Evolutionary conservation across 2,888 invertebrate species (phyloP), one percentile per base, ranked within the genome.

Genomic region (Apeira syringaria): DNA sequence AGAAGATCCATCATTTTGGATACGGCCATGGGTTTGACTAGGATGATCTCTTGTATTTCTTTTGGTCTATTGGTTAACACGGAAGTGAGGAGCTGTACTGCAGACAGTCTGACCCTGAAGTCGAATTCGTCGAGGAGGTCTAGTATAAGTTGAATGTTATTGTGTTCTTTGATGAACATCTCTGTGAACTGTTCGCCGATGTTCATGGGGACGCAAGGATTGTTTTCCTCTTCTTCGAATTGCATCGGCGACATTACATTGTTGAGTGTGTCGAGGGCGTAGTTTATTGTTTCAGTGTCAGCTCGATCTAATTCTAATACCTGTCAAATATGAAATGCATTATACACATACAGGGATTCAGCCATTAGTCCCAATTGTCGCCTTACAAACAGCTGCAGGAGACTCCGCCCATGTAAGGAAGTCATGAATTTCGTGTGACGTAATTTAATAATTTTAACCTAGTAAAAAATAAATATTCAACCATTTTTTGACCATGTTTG

Each of bases 1-100:
- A 99, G 85, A 8, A 99, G 90, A 81, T 99, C 99, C 96, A 99
- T 99, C 64, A 99, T 91, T 85, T 97, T 98, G 0, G 99, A 98
- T 0, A 99, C 96, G 0, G 98, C 99, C 96, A 98, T 97, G n/a
- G 98, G 97, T 77, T 96, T 96, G 2, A 96, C 94, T 39, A 97
- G 85, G 34, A 97, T 93, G 8, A 96, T 94, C 74, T 97, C 97
- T 81, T 97, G 97, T 33, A 97, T 94, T 47, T 97, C 96, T 72
- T 95, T 95, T 0, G 95, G 94, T 74, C 95, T 94, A 70, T 98
- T 98, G 0, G 93, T 93, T 5, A 99, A 90, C 22, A 99, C 85
- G n/a, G 96, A 94, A 0, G 96, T 97, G 6, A 99, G 83, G 5
- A 99, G 86, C 65, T 96, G 96, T 5, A 99, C 95, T 2, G 98